phyloP scores from a whole-genome alignment of 2,113 vertebrate genomes.

The Perca schrenkii region DNA sequence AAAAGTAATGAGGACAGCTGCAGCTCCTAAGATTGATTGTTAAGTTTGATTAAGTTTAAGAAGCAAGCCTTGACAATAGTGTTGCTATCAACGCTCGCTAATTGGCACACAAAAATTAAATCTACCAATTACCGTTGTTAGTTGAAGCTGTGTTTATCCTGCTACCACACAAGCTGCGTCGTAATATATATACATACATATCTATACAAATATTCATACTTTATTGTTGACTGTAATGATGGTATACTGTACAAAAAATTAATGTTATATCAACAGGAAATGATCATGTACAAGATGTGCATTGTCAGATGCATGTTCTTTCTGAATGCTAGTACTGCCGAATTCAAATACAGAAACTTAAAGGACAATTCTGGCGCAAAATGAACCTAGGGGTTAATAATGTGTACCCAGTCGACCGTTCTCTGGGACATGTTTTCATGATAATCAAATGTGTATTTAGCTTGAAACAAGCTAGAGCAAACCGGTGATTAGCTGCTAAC shows the following conservation, averaged over 20 bases:
- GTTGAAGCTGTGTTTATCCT: neutral
- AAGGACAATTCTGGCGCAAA: too few relatives aligned
- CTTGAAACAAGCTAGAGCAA: too few relatives aligned
- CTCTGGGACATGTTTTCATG: too few relatives aligned
- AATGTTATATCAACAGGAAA: too few relatives aligned
- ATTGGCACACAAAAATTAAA: neutral
- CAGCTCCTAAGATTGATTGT: neutral
- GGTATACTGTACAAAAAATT: neutral
- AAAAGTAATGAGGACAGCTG: too few relatives aligned
- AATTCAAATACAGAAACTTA: neutral
- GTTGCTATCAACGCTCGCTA: neutral
- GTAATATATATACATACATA: neutral
- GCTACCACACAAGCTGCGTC: neutral
- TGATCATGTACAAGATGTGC: too few relatives aligned
- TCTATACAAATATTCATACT: neutral
- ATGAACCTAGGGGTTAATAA: too few relatives aligned
- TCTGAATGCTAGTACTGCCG: too few relatives aligned
- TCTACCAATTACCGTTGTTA: neutral
- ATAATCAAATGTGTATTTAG: too few relatives aligned
- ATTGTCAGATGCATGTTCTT: too few relatives aligned
- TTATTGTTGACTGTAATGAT: neutral
- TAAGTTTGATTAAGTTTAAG: neutral
- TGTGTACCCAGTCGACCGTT: too few relatives aligned
- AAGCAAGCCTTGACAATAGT: neutral
- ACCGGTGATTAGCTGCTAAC: too few relatives aligned